Percentiles rank a stretch among this genome's conserved stretches.
phyloP scores from a whole-genome alignment of 1,140 invertebrate species.

The Bradysia coprophila region DNA sequence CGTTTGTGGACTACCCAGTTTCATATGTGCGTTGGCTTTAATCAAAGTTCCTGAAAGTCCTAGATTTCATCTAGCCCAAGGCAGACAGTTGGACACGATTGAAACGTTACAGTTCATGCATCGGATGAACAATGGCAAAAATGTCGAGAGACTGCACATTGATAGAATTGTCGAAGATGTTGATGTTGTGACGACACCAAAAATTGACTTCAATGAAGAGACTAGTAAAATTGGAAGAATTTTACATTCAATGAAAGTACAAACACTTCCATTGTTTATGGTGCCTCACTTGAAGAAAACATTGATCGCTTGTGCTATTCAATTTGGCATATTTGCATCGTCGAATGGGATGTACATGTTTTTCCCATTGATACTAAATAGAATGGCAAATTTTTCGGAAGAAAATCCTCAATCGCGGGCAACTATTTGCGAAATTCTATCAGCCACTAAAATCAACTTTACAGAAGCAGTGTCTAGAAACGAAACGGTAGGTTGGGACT shows the following conservation, averaged over 20 bases:
- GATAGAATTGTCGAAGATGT: neutral
- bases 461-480: neutral
- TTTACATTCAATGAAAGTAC: constrained; percentile 26
- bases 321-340: constrained; percentile 28
- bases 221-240: too few relatives aligned
- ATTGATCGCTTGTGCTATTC: constrained; percentile 25
- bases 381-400: constrained; percentile 17
- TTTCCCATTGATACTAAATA: constrained; percentile 30
- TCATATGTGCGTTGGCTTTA: constrained; percentile 33
- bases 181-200: neutral
- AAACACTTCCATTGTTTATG: constrained; percentile 27
- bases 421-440: constrained; percentile 12
- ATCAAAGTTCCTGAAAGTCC: constrained; percentile 49
- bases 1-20: constrained; percentile 38
- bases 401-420: constrained; percentile 2
- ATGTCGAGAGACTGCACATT: constrained; percentile 9
- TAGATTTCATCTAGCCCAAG: constrained; percentile 38
- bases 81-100: constrained; percentile 30
- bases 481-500: neutral
- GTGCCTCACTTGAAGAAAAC: constrained; percentile 25
- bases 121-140: constrained; percentile 27
- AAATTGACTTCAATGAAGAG: neutral
- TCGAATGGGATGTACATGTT: constrained; percentile 31
- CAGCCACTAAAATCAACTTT: neutral
- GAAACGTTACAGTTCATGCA: constrained; percentile 34